Evolutionary conservation across 1,140 invertebrate genomes (phyloP), one percentile per base, ranked within the genome.

Genomic region (Limonius californicus): DNA sequence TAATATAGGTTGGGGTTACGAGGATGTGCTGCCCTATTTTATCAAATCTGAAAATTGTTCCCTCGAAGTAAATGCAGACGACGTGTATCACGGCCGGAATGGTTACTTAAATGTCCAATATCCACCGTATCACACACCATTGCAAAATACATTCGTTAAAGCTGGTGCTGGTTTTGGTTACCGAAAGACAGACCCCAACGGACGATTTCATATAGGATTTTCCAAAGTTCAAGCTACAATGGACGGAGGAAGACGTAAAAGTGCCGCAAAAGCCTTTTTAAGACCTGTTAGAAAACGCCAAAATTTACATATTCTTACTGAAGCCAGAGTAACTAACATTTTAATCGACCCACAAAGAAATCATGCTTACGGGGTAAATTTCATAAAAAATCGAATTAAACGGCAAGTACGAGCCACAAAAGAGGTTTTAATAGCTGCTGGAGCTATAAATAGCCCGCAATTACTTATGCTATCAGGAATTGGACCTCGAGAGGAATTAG

Each of bases 401-500:
- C 83, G 87, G 64, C 82, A 85, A n/a, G 85, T 92, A 1, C 75
- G 84, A 21, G 90, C 90, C 0, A 84, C 78, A 11, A 93, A 90
- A 71, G 95, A 98, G 77, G 87, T 97, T 0, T 89, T 96, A 56
- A 68, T 96, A 9, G 91, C 89, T 4, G 92, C 86, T 0, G 96
- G 96, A 0, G 82, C 92, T 0, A 83, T 98, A 0, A 94, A 95
- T 73, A 92, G 92, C 1, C 90, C 95, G 0, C 95, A 98, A 69
- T 69, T 98, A 0, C 75, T 98, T 2, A 94, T 97, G 91, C 75
- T 97, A 0, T 95, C 93, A 0, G 96, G 95, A 0, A 84, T 97
- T 3, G 94, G 94, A 0, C 92, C 94, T 0, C 80, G 81, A 20
- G 85, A 90, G 53, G 86, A 95, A 69, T 75, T 97, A 15, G 74